Conservation (phyloP, 1,140 invertebrate genomes). For the Homalodisca vitripennis region DNA sequence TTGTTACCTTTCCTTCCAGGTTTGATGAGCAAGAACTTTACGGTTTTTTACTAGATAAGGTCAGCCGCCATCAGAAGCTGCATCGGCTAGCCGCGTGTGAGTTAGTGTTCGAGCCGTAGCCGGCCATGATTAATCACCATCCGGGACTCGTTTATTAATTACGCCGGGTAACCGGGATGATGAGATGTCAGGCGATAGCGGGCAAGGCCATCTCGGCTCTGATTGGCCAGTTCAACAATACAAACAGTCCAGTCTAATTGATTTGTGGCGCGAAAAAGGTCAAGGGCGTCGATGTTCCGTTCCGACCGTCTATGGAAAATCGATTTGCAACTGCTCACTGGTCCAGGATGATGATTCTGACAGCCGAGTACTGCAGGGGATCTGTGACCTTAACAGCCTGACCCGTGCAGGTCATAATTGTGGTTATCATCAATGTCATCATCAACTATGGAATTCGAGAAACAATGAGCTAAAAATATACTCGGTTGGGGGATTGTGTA, state of each 20-base stretch:
- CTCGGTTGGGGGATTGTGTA: too few species aligned
- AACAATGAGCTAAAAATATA: too few species aligned
- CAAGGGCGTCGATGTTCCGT: not conserved
- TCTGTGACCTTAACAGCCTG: too few species aligned
- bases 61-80: not conserved
- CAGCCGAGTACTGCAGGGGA: too few species aligned
- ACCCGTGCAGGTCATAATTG: too few species aligned
- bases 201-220: too few species aligned
- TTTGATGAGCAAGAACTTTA: too few species aligned
- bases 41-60: too few species aligned
- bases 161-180: not conserved
- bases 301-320: not conserved
- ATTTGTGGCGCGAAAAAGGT: not conserved
- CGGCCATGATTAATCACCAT: not conserved
- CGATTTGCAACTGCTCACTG: not conserved
- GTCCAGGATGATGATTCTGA: not conserved
- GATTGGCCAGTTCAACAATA: not conserved
- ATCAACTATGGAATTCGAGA: too few species aligned
- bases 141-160: constrained; percentile 7
- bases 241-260: not conserved
- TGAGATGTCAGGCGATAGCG: not conserved
- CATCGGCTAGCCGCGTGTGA: not conserved
- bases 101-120: not conserved
- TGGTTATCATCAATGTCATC: too few species aligned
- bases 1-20: too few species aligned